Evolutionary conservation across 2,113 vertebrate genomes (phyloP), one percentile per base, ranked within the genome.

Genomic region (Cyphomyrus discorhynchus): DNA sequence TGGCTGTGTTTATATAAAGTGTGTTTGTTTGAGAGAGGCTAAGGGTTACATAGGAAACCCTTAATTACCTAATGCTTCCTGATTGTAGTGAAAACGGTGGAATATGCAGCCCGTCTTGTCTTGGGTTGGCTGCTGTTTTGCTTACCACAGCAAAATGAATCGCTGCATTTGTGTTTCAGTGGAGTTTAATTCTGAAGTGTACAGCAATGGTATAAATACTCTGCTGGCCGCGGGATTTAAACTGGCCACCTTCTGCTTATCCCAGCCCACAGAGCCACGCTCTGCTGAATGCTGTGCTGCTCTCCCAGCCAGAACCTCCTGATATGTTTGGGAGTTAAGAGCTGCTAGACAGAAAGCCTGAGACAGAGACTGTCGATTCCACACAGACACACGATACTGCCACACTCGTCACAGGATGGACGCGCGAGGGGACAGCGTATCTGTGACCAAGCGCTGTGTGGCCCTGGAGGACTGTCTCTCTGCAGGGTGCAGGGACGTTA

Each of bases 371-470:
- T 62, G 39, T 53, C 39, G 21, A 11, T 42, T 62, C 35, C 53
- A 53, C 42, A 91, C 84, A 99, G 97, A 95, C 7, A 96, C 96
- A 1, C 95, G 94, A 88, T 98, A 97, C 92, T 98, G 98, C 92
- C 96, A 96, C 88, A 97, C 97, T 47, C 95, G 95, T 50, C 98
- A 99, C 89, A 93, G 92, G 31, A 97, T 98, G 97, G 95, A 95
- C 86, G 90, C 89, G 17, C 92, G 89, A 0, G 97, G 97, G 2
- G 95, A 96, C 84, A 99, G 98, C 0, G 93, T 97, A 1, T 97
- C 97, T 0, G 98, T 99, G 90, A 98, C 96, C 88, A 99, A 99
- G 90, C 97, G 96, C 35, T 99, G 98, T 0, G 97, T 94, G 0
- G 82, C 95, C 0, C 91, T 96, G 70, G 94, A 97, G 80, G 95